Evolutionary conservation across 1,140 invertebrate species (phyloP), one percentile per base, ranked within the genome.

Genomic region (Aphaenogaster rudis): DNA sequence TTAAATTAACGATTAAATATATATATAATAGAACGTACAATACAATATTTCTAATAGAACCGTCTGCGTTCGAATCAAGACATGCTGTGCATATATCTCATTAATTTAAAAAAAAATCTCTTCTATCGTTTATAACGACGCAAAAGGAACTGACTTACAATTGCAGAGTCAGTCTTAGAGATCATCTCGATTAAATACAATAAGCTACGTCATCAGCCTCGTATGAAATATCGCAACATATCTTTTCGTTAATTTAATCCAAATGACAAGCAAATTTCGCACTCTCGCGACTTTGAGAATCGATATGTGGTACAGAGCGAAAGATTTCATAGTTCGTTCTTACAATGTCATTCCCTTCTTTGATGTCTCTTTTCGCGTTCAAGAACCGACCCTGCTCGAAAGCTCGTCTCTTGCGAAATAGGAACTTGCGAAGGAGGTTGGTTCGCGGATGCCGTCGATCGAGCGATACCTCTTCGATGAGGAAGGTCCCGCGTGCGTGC

Each of bases 1-100:
- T 82, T 59, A 39, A 74, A 71, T 81, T 71, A 84, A 84, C 33
- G 11, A 39, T 76, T 76, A 52, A 76, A 39, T 59, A 36, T 21
- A 52, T 17, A 64, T 45, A n/a, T 72, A 45, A 6, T 72, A 57
- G 8, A 69, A 39, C n/a, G n/a, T 15, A 45, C 21, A 63, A 13
- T 59, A 59, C 21, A 63, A 13, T 59, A 59, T 48, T 17, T 39
- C 3, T n/a, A 57, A 59, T 61, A 28, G 45, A 72, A 72, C 15
- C 6, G 28, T 48, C 8, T 28, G 54, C 52, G 54, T 61, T 84
- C 54, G 9, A 74, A 59, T 28, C 7, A 21, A 57, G 11, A 45
- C 15, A 17, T 52, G n/a, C n/a, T 57, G 9, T 45, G 21, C 36
- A 79, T 3, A 17, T 39, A 50, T 50, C 17, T 66, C 15, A 36